Conservation (phyloP, 1,140 invertebrate species). For the Palaemon carinicauda region DNA sequence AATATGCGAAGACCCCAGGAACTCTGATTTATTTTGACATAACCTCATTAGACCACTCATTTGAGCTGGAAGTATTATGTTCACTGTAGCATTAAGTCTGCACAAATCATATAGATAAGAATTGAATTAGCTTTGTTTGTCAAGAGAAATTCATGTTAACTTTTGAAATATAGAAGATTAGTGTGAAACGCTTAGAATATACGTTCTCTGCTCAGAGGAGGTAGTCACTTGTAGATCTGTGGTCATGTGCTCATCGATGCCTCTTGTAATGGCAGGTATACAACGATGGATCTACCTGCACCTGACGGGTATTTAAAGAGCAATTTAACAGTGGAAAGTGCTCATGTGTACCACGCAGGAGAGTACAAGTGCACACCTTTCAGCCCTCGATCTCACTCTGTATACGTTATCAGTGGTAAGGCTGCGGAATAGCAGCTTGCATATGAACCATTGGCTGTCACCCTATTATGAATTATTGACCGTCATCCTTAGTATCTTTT, state of each 20-base stretch:
- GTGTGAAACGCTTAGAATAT: no score
- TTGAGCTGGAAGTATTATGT: no score
- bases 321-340: slow-evolving; percentile 39
- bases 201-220: neutral
- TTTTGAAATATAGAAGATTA: no score
- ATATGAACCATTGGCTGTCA: neutral
- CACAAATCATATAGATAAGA: no score
- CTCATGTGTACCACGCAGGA: slow-evolving; percentile 48
- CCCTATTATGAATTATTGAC: slow-evolving; percentile 15
- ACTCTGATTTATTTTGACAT: no score
- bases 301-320: slow-evolving; percentile 19
- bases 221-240: neutral
- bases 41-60: no score
- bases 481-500: neutral
- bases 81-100: no score
- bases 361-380: slow-evolving; percentile 50
- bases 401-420: slow-evolving; percentile 49
- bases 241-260: slow-evolving; percentile 3
- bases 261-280: slow-evolving; percentile 47
- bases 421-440: slow-evolving; percentile 16
- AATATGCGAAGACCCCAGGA: no score
- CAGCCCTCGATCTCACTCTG: slow-evolving; percentile 38
- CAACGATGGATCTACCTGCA: slow-evolving; percentile 9
- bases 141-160: no score
- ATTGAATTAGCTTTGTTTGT: no score